Percentiles rank a stretch among this genome's conserved stretches.
These are phyloP conservation scores for Fringilla coelebs DNA, from an alignment of 2,797 vertebrate genomes.

Conservation along the genomic window DNA sequence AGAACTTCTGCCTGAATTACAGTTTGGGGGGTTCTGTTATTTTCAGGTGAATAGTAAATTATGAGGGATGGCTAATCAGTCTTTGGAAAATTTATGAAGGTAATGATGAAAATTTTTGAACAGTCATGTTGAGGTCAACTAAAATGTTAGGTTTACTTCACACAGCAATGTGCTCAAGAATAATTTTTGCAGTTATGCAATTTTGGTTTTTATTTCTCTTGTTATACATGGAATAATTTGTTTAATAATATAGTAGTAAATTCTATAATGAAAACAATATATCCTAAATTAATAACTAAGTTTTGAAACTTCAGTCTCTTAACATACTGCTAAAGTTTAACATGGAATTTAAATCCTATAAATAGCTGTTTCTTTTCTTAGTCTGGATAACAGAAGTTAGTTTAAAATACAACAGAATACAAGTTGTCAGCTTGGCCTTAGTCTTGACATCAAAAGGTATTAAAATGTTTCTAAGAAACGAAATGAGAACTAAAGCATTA, in stretches of 20 bases:
- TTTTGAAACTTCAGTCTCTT: not conserved
- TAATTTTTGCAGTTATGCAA: not conserved
- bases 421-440: not conserved
- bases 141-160: not conserved
- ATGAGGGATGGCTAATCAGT: not conserved
- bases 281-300: not conserved
- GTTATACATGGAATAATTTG: not conserved
- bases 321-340: not conserved
- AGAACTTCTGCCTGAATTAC: not conserved
- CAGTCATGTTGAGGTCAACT: not conserved
- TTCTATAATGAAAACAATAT: not conserved
- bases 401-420: not conserved
- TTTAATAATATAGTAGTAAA: not conserved
- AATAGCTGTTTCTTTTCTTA: not conserved
- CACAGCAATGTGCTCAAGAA: not conserved
- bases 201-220: not conserved
- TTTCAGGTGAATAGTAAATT: not conserved
- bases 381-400: not conserved
- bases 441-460: not conserved
- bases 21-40: not conserved
- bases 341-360: not conserved
- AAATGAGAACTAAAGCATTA: not conserved
- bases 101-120: not conserved
- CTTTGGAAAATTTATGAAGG: not conserved
- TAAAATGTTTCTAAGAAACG: not conserved